phyloP scores from a whole-genome alignment of 64 coral and sea anemone species.

The Acropora tenuis region DNA sequence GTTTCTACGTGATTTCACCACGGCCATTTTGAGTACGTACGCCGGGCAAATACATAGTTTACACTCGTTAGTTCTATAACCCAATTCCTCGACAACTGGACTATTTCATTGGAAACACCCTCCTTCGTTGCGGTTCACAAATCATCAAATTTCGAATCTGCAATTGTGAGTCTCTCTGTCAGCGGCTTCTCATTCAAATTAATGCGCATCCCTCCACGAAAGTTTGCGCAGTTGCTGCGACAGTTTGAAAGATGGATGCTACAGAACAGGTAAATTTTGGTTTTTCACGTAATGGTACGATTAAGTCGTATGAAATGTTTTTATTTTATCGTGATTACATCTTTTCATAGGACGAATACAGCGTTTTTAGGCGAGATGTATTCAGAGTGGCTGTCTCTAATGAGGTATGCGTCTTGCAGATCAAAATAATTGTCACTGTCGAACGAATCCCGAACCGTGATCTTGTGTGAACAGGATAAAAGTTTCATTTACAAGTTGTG shows the following conservation, averaged over 20 bases:
- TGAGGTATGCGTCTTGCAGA: not conserved
- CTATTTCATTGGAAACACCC: too few species aligned
- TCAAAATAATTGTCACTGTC: not conserved
- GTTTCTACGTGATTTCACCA: too few species aligned
- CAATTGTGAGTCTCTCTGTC: not conserved
- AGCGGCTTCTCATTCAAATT: not conserved
- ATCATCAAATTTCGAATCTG: too few species aligned
- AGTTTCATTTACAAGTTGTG: too few species aligned
- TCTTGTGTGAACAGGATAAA: too few species aligned
- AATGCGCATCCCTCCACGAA: constrained; percentile 12
- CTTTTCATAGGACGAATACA: constrained; percentile 1
- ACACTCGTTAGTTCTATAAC: too few species aligned
- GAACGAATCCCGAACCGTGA: not conserved
- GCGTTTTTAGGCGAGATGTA: constrained; percentile 23
- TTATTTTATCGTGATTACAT: not conserved
- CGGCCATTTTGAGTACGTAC: too few species aligned
- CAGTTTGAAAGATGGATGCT: constrained; percentile 13
- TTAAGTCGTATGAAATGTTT: not conserved
- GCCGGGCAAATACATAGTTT: too few species aligned
- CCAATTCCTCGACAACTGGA: too few species aligned
- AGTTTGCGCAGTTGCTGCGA: not conserved
- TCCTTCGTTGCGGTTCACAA: too few species aligned
- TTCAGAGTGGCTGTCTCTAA: constrained; percentile 12
- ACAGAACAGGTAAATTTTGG: not conserved
- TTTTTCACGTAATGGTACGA: not conserved